These are phyloP conservation scores for Riparia riparia DNA, from an alignment of 2,113 vertebrate genomes.

Conservation along the genomic window DNA sequence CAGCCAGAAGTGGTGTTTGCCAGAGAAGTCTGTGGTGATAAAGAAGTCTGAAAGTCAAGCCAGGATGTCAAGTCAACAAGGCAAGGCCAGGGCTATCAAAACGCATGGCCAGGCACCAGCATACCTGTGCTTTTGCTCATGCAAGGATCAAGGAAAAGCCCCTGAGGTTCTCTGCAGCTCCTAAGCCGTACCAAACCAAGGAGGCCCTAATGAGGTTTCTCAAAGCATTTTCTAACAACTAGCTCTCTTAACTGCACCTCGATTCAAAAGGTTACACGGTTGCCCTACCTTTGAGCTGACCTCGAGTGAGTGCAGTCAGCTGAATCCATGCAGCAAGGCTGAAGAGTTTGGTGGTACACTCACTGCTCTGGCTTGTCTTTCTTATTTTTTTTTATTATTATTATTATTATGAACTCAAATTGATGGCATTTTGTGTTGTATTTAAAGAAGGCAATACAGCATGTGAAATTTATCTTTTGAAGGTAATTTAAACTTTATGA, in stretches of 20 bases:
- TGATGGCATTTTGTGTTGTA: background rate
- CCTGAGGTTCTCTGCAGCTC: background rate
- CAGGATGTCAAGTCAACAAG: background rate
- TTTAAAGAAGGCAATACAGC: background rate
- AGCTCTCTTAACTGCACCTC: background rate
- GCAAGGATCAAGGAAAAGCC: background rate
- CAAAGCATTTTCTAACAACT: background rate
- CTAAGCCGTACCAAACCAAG: background rate
- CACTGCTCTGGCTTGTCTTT: rapidly evolving
- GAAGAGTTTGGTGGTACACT: background rate
- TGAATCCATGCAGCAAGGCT: background rate
- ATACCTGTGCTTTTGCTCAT: background rate
- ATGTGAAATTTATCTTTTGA: background rate
- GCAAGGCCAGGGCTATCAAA: background rate
- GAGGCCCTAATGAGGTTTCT: background rate
- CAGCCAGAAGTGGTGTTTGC: background rate
- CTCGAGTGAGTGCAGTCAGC: background rate
- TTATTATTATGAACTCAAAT: background rate
- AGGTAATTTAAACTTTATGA: background rate
- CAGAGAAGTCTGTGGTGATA: too few species aligned
- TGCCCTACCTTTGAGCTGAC: background rate
- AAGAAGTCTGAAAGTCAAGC: background rate
- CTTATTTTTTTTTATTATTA: too few species aligned
- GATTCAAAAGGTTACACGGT: background rate
- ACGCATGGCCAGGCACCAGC: background rate